phyloP scores from a whole-genome alignment of 2,888 invertebrate species.

The Thelaira solivaga region DNA sequence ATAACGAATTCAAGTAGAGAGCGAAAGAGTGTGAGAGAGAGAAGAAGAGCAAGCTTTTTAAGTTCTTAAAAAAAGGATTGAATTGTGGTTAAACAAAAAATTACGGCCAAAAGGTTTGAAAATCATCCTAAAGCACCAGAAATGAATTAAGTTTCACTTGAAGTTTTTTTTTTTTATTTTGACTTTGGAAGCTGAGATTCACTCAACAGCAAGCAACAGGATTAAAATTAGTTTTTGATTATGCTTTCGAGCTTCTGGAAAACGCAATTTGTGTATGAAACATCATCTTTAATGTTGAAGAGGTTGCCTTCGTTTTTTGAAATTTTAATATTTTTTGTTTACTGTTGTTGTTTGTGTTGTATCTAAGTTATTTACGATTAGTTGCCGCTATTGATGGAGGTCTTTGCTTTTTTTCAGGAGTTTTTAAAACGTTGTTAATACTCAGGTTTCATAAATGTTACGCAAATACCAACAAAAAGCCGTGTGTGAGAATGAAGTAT shows the following conservation, averaged over 20 bases:
- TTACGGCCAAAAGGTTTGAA: not conserved
- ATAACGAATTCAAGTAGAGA: not conserved
- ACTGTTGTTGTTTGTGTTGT: not conserved
- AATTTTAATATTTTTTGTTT: not conserved
- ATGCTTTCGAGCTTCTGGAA: slow-evolving; percentile 77
- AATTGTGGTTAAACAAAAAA: not conserved
- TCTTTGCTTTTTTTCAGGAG: slow-evolving; percentile 17
- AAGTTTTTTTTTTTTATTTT: not conserved
- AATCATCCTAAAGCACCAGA: not conserved
- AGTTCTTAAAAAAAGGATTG: not conserved
- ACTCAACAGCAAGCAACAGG: slow-evolving; percentile 70
- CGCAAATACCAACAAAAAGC: slow-evolving; percentile 1
- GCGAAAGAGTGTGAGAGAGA: too few species aligned
- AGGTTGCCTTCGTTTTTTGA: slow-evolving; percentile 4
- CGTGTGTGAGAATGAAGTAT: slow-evolving; percentile 29
- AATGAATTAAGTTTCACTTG: not conserved
- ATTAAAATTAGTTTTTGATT: slow-evolving; percentile 78
- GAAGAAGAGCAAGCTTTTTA: too few species aligned
- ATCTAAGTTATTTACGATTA: slow-evolving; percentile 46
- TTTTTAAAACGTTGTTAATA: slow-evolving; percentile 17
- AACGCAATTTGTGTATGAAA: slow-evolving; percentile 74
- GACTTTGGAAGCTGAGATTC: not conserved
- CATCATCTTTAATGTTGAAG: slow-evolving; percentile 42
- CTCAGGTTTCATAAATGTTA: slow-evolving; percentile 11
- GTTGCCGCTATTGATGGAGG: slow-evolving; percentile 53